Base-by-base conservation (phyloP, 2,797 vertebrate species). In the Falco columbarius region DNA sequence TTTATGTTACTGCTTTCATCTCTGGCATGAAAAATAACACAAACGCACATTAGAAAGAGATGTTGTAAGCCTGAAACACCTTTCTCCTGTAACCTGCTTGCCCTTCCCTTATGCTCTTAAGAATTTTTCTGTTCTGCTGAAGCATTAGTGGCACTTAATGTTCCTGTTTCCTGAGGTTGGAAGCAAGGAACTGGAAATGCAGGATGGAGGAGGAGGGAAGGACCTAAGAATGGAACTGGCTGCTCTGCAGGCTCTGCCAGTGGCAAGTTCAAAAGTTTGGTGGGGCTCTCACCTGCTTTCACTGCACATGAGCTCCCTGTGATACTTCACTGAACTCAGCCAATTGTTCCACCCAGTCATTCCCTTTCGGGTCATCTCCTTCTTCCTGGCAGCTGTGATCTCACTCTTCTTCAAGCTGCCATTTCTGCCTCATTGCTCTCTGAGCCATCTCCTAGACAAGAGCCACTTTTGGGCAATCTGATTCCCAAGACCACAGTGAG, bases 121-220 rank as follows among this genome's bases (percentile, higher is more conserved):
- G 61, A 91, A 55, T 77, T 89, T 86, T 95, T 90, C 68, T 94
- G 51, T 93, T 89, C 84, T 93, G 47, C 72, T 82, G 68, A 91
- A 90, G 40, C 75, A 51, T 83, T 95, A 95, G 65, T 90, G 58
- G 86, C 71, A 90, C 65, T 58, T 93, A 91, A 80, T 79, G 77
- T 86, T 92, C 77, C 63, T 46, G 7, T 91, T 93, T 94, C 87
- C 95, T 90, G 82, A 82, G 93, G 81, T 67, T 92, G 89, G 89
- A 93, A 95, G 94, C 72, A 95, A 71, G 0, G 10, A 96, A 92
- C 89, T 95, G 79, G 89, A 97, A 95, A 86, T 86, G 63, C 73
- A 90, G 90, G 90, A 79, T 83, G 86, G 83, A 95, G 90, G 55
- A 94, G 66, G 58, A 93, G 89, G 83, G 72, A 86, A 94, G 44